Conservation (phyloP, 1,140 invertebrate species). For the Sinella curviseta region DNA sequence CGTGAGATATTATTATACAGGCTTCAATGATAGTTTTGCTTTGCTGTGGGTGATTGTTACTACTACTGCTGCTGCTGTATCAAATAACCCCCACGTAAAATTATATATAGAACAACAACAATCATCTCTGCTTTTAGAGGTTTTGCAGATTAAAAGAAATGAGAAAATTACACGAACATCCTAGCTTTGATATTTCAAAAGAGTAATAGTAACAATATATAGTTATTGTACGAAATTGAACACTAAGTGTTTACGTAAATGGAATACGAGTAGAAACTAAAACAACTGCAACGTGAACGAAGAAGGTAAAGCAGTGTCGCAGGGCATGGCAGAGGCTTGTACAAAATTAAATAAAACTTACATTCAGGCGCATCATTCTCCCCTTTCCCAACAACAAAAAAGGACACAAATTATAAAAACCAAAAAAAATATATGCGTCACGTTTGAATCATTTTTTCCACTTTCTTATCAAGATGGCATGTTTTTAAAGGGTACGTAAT, state of each 20-base stretch:
- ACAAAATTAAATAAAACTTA: constrained; percentile 19
- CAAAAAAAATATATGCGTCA: not conserved
- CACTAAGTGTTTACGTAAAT: too few species aligned
- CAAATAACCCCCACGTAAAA: too few species aligned
- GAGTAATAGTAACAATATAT: not conserved
- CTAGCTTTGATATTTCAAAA: not conserved
- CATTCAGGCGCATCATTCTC: constrained; percentile 28
- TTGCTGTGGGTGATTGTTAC: not conserved
- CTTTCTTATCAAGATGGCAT: not conserved
- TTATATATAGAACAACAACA: too few species aligned
- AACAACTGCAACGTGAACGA: constrained; percentile 19
- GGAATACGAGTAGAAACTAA: constrained; percentile 32
- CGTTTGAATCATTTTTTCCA: not conserved
- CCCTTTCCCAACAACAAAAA: not conserved
- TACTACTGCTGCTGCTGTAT: not conserved
- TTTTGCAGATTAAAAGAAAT: too few species aligned
- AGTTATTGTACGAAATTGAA: not conserved
- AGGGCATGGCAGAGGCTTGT: constrained; percentile 43
- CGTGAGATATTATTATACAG: too few species aligned
- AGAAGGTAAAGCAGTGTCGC: constrained; percentile 42
- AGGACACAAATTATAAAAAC: constrained; percentile 5
- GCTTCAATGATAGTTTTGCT: too few species aligned
- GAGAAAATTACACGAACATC: too few species aligned
- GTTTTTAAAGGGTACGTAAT: not conserved
- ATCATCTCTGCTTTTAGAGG: too few species aligned